phyloP scores from a whole-genome alignment of 2,797 vertebrate genomes.

The Esox lucius region DNA sequence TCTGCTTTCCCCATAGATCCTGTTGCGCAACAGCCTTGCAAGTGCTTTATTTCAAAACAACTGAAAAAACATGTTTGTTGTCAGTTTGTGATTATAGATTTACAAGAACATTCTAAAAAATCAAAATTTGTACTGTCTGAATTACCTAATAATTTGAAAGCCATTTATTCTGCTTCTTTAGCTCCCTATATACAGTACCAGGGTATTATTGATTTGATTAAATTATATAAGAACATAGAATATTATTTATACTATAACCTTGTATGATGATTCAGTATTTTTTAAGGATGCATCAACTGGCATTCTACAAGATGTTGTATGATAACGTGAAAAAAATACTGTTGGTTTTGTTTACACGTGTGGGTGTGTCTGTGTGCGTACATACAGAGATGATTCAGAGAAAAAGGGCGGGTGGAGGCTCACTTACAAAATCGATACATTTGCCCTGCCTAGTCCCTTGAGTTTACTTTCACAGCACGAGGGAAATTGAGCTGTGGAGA shows the following conservation, averaged over 20 bases:
- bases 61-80: not conserved
- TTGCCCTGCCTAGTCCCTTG: not conserved
- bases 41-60: not conserved
- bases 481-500: not conserved
- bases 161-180: no score
- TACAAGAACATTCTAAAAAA: not conserved
- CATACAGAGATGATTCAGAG: not conserved
- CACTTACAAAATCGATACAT: not conserved
- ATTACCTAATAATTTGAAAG: no score
- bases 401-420: not conserved
- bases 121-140: not conserved
- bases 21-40: not conserved
- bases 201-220: not conserved
- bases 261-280: not conserved
- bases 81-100: not conserved
- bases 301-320: not conserved
- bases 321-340: not conserved
- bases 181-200: not conserved
- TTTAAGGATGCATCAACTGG: not conserved
- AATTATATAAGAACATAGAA: not conserved
- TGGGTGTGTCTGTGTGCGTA: constrained; percentile 7
- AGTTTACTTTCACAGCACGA: not conserved
- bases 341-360: not conserved
- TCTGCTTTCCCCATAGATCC: not conserved
- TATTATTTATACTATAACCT: not conserved